Evolutionary conservation across 2,888 invertebrate species (phyloP).

Genomic region (Byasa hedistus): DNA sequence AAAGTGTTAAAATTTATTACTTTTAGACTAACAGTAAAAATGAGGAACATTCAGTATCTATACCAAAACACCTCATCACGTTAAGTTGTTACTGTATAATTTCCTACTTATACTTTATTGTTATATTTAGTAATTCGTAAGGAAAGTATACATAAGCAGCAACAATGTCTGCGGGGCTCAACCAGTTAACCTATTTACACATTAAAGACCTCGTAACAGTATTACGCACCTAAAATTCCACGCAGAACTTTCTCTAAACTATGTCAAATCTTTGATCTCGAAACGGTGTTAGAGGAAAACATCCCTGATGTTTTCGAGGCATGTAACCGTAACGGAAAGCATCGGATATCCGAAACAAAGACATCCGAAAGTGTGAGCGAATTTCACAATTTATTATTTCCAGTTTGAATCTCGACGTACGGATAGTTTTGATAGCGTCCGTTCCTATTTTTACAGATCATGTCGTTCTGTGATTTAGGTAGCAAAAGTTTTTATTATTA

Average conservation of each 20-base stretch:
- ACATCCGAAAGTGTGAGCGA: background rate
- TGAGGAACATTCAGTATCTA: too few species aligned
- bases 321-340: background rate
- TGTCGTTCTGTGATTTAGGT: too few species aligned
- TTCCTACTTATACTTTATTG: too few species aligned
- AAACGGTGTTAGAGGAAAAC: conserved; percentile 14
- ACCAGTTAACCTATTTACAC: background rate
- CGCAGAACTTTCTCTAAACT: conserved; percentile 17
- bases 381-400: background rate
- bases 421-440: background rate
- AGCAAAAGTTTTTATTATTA: too few species aligned
- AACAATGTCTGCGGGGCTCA: too few species aligned
- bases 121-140: too few species aligned
- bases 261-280: conserved; percentile 22
- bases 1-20: too few species aligned
- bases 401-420: background rate
- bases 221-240: background rate
- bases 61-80: too few species aligned
- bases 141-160: too few species aligned
- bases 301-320: background rate
- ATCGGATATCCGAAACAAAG: background rate
- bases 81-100: too few species aligned
- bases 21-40: too few species aligned
- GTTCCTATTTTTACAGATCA: too few species aligned
- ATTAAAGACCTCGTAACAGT: background rate